Base-by-base conservation (phyloP, 2,888 invertebrate species). In the Agrypnus murinus region DNA sequence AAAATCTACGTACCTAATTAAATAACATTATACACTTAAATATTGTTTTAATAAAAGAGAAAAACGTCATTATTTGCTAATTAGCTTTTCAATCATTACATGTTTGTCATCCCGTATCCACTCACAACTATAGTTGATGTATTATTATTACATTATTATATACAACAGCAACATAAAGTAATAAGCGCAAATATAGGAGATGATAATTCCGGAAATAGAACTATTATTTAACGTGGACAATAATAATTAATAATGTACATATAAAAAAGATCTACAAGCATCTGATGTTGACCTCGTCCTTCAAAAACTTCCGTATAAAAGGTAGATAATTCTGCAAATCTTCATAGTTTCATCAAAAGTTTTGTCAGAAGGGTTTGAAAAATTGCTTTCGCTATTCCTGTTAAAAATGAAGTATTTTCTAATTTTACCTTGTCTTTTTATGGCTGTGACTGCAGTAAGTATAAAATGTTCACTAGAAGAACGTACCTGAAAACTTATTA, bases 401-500 rank as follows among this genome's bases (percentile, higher is more conserved):
- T n/a, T n/a, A n/a, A n/a, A n/a, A n/a, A 58, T 58, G 58, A 58
- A 58, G 14, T 43, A 19, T 31, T 36, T 58, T 17, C 8, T 58
- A 34, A 17, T 55, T n/a, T 10, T 64, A 12, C 12, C 55, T 38
- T 64, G 64, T 19, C 38, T 64, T 12, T 4, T 64, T 1, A 43
- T 64, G 10, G 64, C 43, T 9, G 64, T 38, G n/a, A 32, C 7
- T 64, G 50, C 50, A n/a, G 64, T 64, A 60, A 8, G 15, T 45
- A 45, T 12, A 36, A 10, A 25, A n/a, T n/a, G n/a, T 40, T n/a
- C n/a, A n/a, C n/a, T n/a, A n/a, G n/a, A n/a, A n/a, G n/a, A n/a
- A n/a, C n/a, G n/a, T 14, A 19, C 1, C n/a, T 34, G 12, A 40
- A 1, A n/a, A n/a, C 3, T 38, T 43, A 59, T 32, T 31, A 19